Percentiles rank a stretch among this genome's conserved stretches.
These are phyloP conservation scores for Lepilemur septentrionalis DNA, from an alignment of 2,797 vertebrate species.

Conservation along the genomic window DNA sequence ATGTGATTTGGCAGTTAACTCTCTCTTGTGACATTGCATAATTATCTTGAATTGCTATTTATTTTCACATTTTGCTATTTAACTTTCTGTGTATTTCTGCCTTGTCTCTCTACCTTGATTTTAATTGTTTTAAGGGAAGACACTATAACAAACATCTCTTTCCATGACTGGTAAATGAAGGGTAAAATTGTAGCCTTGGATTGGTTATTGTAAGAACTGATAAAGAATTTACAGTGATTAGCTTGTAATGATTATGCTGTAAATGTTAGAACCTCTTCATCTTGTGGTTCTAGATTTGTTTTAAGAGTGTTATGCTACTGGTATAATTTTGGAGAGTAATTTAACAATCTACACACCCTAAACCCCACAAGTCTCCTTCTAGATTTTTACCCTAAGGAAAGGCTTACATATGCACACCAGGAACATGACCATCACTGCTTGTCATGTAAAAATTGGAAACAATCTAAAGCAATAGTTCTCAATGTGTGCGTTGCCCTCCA, in stretches of 20 bases:
- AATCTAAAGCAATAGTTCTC: background rate
- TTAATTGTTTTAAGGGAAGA: background rate
- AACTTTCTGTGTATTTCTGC: background rate
- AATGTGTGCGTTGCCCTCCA: background rate
- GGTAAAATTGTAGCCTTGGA: background rate
- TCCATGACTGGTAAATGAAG: background rate
- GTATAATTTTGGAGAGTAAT: background rate
- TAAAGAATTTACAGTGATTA: background rate
- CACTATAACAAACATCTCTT: background rate
- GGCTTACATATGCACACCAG: background rate
- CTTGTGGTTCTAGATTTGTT: background rate
- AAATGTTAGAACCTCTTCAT: background rate
- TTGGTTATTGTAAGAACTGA: background rate
- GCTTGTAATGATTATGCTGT: background rate
- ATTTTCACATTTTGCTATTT: constrained; percentile 28
- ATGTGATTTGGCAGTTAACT: background rate
- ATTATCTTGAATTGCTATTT: background rate
- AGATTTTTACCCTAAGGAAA: background rate
- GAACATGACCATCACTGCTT: background rate
- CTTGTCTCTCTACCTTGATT: background rate
- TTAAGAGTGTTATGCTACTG: background rate
- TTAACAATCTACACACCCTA: background rate
- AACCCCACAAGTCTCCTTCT: background rate
- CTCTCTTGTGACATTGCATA: background rate
- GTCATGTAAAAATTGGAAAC: background rate